A percentile compares a stretch with the other conserved stretches of the same genome.
phyloP scores from a whole-genome alignment of 2,888 invertebrate genomes.

The Alloplasta piceator region DNA sequence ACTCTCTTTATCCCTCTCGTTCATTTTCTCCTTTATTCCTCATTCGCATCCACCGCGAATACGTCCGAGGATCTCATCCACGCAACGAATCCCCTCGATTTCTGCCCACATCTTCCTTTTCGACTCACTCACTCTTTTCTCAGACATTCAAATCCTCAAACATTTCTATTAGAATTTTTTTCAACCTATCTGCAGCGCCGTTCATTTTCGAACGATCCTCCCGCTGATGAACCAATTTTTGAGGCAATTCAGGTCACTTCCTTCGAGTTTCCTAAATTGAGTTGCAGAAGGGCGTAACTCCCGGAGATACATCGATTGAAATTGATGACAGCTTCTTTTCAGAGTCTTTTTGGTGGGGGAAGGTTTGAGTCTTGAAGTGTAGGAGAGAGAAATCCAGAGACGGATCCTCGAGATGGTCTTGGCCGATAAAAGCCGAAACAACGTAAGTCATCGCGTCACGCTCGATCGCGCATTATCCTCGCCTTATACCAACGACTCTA shows the following conservation, averaged over 20 bases:
- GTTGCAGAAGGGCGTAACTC: too few species aligned
- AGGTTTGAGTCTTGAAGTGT: constrained; percentile 1
- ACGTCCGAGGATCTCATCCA: constrained; percentile 31
- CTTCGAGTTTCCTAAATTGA: too few species aligned
- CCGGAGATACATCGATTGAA: too few species aligned
- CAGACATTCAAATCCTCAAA: neutral
- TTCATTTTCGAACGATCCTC: constrained; percentile 26
- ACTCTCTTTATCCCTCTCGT: constrained; percentile 23
- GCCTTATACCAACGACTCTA: constrained; percentile 25
- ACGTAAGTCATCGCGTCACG: constrained; percentile 64
- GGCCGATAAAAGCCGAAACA: constrained; percentile 60
- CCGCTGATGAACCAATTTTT: constrained; percentile 17
- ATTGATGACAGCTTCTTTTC: too few species aligned
- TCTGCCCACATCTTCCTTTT: constrained; percentile 55
- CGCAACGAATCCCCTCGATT: constrained; percentile 61
- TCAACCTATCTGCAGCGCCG: neutral
- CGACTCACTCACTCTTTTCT: neutral
- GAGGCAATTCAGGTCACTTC: too few species aligned
- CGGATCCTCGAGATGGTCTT: constrained; percentile 46
- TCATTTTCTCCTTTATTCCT: constrained; percentile 39
- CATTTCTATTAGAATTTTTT: neutral
- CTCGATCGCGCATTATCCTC: constrained; percentile 62
- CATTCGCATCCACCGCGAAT: constrained; percentile 20
- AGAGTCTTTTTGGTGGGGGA: too few species aligned
- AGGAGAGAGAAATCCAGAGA: constrained; percentile 25